A percentile compares a stretch with the other conserved stretches of the same genome.
Conservation (phyloP, 2,888 invertebrate genomes). For the Acanthosepion esculentum region DNA sequence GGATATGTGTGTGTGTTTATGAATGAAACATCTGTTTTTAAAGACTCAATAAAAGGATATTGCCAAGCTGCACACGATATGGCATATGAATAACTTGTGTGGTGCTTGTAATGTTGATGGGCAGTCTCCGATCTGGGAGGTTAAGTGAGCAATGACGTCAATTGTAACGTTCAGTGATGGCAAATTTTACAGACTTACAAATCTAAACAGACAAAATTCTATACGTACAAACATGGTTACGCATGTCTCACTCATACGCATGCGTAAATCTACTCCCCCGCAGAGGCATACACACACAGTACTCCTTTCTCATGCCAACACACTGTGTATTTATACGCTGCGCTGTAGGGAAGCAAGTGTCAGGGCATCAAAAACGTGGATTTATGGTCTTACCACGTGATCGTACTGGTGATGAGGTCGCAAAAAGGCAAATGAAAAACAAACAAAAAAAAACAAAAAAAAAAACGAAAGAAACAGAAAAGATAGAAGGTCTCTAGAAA, state of each 20-base stretch:
- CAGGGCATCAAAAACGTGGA: not conserved
- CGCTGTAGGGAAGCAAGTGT: not conserved
- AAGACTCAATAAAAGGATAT: not conserved
- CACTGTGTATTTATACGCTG: not conserved
- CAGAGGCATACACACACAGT: not conserved
- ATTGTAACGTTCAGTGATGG: not conserved
- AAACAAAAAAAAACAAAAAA: not conserved
- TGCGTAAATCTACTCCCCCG: not conserved
- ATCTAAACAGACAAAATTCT: not conserved
- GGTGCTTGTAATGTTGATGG: not conserved
- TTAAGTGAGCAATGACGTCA: slow-evolving; percentile 21
- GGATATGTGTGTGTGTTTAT: not conserved
- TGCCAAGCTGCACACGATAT: not conserved
- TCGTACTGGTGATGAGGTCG: not conserved
- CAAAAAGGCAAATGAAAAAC: not conserved
- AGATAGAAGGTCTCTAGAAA: too few species aligned
- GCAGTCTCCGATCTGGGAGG: not conserved
- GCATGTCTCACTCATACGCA: not conserved
- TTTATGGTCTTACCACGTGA: not conserved
- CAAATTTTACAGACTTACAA: not conserved
- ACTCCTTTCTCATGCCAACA: not conserved
- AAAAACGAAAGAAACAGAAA: not conserved
- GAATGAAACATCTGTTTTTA: slow-evolving; percentile 5
- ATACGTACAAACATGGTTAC: not conserved
- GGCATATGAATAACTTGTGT: slow-evolving; percentile 15